Base-by-base conservation (phyloP, 2,797 vertebrate species). In the Eleutherodactylus coqui region DNA sequence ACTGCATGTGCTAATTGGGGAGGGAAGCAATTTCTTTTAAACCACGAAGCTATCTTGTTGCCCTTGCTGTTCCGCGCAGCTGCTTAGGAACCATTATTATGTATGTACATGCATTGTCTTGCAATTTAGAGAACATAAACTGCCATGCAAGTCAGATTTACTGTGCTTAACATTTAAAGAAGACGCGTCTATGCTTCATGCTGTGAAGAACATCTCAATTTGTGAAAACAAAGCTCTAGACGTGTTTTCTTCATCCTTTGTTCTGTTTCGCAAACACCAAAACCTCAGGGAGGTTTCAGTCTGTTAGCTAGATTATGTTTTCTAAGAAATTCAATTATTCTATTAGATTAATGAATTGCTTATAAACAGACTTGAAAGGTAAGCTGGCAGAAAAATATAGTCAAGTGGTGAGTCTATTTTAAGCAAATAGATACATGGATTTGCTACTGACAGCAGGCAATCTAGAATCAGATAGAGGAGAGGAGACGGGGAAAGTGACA, bases 241-340 rank as follows among this genome's bases (percentile, higher is more conserved):
- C 16, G 4, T 32, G 19, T 67, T 64, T 19, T 75, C 58, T 4
- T 73, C 43, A 32, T 27, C 47, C 85, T 87, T 87, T 86, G 72
- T 83, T 86, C n/a, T 29, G 62, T 45, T 55, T 41, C n/a, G 38
- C 34, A 86, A 83, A 70, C 27, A 69, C 51, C 10, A 2, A 78
- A 86, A 45, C 79, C 79, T 78, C 27, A 45, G 60, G 72, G 79
- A 76, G 11, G n/a, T 51, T 82, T 32, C 45, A 67, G 47, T 82
- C 72, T 78, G 62, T 83, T 83, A 34, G 34, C 19, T 60, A 70
- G 49, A 83, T 47, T 78, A 77, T 67, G 62, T 69, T 67, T 86
- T 77, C 11, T 53, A 27, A 83, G 64, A 79, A 83, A 78, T 87
- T 70, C 49, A 79, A 34, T 87, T 78, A 72, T 79, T 87, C 75